A percentile compares a stretch with the other conserved stretches of the same genome.
Conservation (phyloP, 53 echinoderm and acorn worm species). For the Pentamera pediparva region DNA sequence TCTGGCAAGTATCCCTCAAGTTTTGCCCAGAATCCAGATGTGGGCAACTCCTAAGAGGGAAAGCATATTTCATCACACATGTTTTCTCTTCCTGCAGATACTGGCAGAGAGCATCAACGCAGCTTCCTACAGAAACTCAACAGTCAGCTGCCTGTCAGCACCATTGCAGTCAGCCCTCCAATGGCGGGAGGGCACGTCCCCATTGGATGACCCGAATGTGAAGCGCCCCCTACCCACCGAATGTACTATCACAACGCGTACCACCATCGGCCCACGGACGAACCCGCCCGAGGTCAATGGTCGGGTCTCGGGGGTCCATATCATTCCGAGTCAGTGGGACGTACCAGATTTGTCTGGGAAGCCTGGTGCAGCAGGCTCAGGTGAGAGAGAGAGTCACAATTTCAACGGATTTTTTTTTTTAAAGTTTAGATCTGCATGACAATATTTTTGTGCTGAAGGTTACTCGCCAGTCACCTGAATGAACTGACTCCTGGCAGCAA, state of each 20-base stretch:
- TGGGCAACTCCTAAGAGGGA: no score
- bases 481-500: no score
- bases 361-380: slow-evolving; percentile 88
- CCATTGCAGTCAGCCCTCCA: slow-evolving; percentile 63
- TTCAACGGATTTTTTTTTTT: no score
- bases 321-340: slow-evolving; percentile 69
- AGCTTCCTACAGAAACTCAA: slow-evolving; percentile 47
- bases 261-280: slow-evolving; percentile 78
- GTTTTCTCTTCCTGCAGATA: slow-evolving; percentile 41
- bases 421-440: no score
- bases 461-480: no score
- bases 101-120: slow-evolving; percentile 70
- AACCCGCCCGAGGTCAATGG: slow-evolving; percentile 77
- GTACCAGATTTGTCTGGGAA: slow-evolving; percentile 85
- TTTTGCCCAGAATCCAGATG: no score
- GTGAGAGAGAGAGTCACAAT: no score
- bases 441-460: no score
- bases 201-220: slow-evolving; percentile 82
- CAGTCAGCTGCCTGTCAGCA: slow-evolving; percentile 66
- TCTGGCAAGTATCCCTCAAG: no score
- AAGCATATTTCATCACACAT: no score
- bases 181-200: slow-evolving; percentile 76
- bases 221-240: slow-evolving; percentile 78
- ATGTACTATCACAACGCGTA: slow-evolving; percentile 65
- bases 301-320: slow-evolving; percentile 63